Evolutionary conservation across 2,888 invertebrate genomes (phyloP).

Genomic region (Himalopsyche japonica): DNA sequence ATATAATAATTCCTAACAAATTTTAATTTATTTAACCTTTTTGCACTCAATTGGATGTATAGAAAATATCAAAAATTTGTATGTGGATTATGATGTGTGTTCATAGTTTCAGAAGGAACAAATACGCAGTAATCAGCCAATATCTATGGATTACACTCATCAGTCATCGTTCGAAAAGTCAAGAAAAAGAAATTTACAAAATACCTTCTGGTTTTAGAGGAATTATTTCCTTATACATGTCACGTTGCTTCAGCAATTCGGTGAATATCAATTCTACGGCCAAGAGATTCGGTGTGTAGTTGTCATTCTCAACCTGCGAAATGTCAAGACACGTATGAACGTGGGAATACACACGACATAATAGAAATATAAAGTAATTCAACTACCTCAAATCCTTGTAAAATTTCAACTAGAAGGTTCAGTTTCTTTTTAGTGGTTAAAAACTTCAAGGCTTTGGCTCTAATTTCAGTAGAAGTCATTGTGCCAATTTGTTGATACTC

Average conservation of each 20-base stretch:
- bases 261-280: conserved; percentile 74
- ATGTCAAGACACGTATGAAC: conserved; percentile 41
- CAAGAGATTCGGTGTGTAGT: conserved; percentile 64
- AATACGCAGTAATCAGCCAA: background rate
- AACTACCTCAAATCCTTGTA: conserved; percentile 69
- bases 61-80: too few species aligned
- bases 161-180: background rate
- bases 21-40: too few species aligned
- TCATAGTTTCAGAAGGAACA: background rate
- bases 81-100: background rate
- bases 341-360: conserved; percentile 43
- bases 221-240: conserved; percentile 64
- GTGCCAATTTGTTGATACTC: conserved; percentile 18
- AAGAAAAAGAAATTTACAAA: conserved; percentile 37
- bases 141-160: background rate
- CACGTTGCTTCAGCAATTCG: conserved; percentile 67
- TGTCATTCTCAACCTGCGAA: conserved; percentile 55
- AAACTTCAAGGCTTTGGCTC: conserved; percentile 72
- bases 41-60: too few species aligned
- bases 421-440: conserved; percentile 66
- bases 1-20: too few species aligned
- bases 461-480: conserved; percentile 67
- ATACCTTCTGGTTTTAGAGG: conserved; percentile 63
- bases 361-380: background rate
- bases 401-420: conserved; percentile 68